phyloP scores from a whole-genome alignment of 2,888 invertebrate species.

The Phragmatobia fuliginosa region DNA sequence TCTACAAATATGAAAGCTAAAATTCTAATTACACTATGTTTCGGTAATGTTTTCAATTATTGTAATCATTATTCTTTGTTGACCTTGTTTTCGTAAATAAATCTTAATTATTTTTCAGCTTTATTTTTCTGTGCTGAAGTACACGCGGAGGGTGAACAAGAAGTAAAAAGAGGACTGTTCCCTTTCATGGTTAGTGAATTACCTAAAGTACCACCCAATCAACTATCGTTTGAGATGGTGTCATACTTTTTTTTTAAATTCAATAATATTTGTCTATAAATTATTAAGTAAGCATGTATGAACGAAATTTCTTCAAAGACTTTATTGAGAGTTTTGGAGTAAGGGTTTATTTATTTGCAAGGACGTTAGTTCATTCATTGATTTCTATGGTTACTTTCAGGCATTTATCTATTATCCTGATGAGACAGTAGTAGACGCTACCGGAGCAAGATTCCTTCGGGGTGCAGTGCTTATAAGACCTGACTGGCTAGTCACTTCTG shows the following conservation, averaged over 20 bases:
- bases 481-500: constrained; percentile 73
- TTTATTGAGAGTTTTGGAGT: neutral
- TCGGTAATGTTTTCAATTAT: constrained; percentile 57
- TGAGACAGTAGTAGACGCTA: constrained; percentile 62
- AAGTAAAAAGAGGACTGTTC: constrained; percentile 66
- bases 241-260: neutral
- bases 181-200: constrained; percentile 72
- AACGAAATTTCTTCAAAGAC: neutral
- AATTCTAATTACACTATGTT: constrained; percentile 61
- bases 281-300: neutral
- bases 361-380: neutral
- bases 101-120: constrained; percentile 46
- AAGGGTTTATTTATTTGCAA: neutral
- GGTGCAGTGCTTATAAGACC: constrained; percentile 70
- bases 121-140: constrained; percentile 55
- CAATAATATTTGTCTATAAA: neutral
- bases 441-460: constrained; percentile 65
- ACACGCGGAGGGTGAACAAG: constrained; percentile 62
- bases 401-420: constrained; percentile 78
- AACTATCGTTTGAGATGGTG: neutral
- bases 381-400: constrained; percentile 52
- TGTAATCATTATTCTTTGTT: neutral
- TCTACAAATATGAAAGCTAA: constrained; percentile 66
- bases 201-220: neutral
- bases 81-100: constrained; percentile 3